A percentile compares a stretch with the other conserved stretches of the same genome.
phyloP scores from a whole-genome alignment of 2,113 vertebrate genomes.

The Chiloscyllium plagiosum region DNA sequence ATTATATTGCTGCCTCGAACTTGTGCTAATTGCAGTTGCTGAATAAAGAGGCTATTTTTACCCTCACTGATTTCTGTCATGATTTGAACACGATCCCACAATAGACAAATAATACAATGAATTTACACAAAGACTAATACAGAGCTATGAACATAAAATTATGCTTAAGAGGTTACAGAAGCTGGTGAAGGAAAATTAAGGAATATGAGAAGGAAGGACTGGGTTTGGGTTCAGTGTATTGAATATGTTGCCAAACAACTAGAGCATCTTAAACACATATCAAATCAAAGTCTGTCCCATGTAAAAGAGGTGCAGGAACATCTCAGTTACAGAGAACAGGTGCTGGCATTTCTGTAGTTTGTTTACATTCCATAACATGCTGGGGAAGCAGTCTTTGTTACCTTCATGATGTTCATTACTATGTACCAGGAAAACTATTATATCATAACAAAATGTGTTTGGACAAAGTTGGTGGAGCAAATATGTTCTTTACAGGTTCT shows the following conservation, averaged over 20 bases:
- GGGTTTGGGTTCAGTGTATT: background rate
- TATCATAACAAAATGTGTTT: slow-evolving; percentile 2
- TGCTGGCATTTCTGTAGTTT: background rate
- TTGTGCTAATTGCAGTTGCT: too few species aligned
- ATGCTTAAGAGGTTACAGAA: background rate
- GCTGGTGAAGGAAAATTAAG: background rate
- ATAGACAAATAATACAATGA: background rate
- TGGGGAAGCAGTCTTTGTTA: background rate
- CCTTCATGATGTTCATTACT: background rate
- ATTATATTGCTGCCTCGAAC: too few species aligned
- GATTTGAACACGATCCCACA: background rate
- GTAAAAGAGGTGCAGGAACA: background rate
- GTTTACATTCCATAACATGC: background rate
- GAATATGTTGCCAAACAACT: background rate
- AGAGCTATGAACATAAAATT: background rate
- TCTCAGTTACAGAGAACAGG: background rate
- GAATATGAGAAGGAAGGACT: background rate
- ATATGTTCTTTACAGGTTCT: background rate
- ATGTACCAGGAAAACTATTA: background rate
- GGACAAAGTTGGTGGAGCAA: background rate
- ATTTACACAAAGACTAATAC: background rate
- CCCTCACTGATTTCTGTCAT: background rate
- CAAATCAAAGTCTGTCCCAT: background rate
- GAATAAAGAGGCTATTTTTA: too few species aligned
- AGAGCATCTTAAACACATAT: background rate